phyloP scores from a whole-genome alignment of 2,888 invertebrate genomes.

The Tuta absoluta region DNA sequence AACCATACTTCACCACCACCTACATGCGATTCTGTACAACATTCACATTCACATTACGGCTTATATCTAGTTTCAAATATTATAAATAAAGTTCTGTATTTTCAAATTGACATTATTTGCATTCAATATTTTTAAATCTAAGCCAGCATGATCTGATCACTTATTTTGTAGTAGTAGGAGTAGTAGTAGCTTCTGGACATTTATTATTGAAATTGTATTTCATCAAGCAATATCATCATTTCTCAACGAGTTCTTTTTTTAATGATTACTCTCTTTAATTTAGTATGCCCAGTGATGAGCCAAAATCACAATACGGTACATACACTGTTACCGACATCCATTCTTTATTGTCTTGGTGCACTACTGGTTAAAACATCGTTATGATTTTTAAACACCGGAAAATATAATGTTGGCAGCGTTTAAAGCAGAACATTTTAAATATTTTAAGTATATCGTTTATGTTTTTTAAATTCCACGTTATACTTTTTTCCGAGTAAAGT shows the following conservation, averaged over 20 bases:
- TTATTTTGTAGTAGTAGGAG: too few species aligned
- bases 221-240: not conserved
- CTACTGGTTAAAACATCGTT: not conserved
- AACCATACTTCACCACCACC: slow-evolving; percentile 46
- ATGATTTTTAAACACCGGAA: not conserved
- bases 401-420: not conserved
- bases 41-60: not conserved
- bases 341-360: not conserved
- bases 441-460: not conserved
- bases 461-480: not conserved
- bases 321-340: not conserved
- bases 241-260: not conserved
- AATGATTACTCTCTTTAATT: too few species aligned
- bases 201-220: not conserved
- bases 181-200: too few species aligned
- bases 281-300: too few species aligned
- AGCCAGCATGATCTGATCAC: too few species aligned
- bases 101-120: too few species aligned
- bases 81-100: not conserved
- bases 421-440: not conserved
- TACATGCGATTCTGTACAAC: slow-evolving; percentile 26
- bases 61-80: not conserved
- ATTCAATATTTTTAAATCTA: too few species aligned
- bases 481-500: too few species aligned
- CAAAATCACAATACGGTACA: not conserved